Percentiles rank a stretch among this genome's conserved stretches.
These are phyloP conservation scores for Anser brachyrhynchus DNA, from an alignment of 2,113 vertebrate genomes.

Conservation along the genomic window DNA sequence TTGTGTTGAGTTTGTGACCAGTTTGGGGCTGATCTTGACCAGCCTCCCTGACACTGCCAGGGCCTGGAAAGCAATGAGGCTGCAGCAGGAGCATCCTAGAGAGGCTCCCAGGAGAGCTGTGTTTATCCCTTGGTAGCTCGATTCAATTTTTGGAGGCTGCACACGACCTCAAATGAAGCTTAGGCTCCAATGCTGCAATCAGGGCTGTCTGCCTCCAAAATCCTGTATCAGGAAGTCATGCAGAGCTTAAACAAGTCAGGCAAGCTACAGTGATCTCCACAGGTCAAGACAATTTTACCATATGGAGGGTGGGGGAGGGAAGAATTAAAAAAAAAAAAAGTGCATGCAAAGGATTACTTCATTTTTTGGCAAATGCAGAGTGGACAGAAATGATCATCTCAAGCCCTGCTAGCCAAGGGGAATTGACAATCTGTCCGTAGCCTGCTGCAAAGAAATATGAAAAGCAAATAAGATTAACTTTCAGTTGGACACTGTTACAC, in stretches of 20 bases:
- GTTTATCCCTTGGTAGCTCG: background rate
- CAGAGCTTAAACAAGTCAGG: background rate
- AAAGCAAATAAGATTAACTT: slow-evolving; percentile 32
- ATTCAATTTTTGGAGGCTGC: background rate
- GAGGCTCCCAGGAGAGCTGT: background rate
- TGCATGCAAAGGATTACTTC: background rate
- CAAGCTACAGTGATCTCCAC: background rate
- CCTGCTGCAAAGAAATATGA: slow-evolving; percentile 5
- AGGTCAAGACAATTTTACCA: background rate
- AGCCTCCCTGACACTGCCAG: background rate
- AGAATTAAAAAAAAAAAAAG: background rate
- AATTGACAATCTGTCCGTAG: slow-evolving; percentile 4
- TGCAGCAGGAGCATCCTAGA: background rate
- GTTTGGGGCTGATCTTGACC: background rate
- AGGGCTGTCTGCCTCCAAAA: background rate
- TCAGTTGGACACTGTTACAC: background rate
- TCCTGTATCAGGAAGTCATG: background rate
- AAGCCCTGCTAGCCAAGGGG: background rate
- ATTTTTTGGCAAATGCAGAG: background rate
- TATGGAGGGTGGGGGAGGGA: too few species aligned
- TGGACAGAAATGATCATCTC: background rate
- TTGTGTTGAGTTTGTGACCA: background rate
- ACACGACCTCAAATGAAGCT: background rate
- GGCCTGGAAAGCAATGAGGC: background rate
- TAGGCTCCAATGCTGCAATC: background rate